Conservation (phyloP, 2,888 invertebrate genomes). For the Diarsia mendica region DNA sequence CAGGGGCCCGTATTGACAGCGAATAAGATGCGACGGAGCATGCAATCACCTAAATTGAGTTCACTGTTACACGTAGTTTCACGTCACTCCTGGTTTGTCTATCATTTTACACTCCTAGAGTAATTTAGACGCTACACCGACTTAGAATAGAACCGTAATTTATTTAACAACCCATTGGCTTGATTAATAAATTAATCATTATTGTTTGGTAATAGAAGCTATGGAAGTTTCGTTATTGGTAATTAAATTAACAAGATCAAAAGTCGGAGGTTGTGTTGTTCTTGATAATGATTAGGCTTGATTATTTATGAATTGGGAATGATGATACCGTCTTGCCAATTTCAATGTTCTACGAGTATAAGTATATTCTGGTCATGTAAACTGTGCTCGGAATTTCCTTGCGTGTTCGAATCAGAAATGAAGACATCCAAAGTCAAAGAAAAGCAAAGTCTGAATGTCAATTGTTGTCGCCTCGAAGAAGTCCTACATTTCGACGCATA, state of each 20-base stretch:
- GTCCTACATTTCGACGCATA: no score
- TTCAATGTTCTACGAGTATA: no score
- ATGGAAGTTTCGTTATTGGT: slow-evolving; percentile 1
- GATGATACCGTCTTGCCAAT: no score
- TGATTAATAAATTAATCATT: slow-evolving; percentile 36
- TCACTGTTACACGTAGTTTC: slow-evolving; percentile 40
- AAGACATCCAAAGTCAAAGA: no score
- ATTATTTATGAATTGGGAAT: background rate
- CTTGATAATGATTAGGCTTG: background rate
- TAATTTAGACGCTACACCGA: slow-evolving; percentile 46
- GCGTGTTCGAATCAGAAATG: no score
- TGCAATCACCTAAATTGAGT: slow-evolving; percentile 54
- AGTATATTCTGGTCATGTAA: background rate
- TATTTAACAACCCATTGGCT: slow-evolving; percentile 21
- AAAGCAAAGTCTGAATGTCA: no score
- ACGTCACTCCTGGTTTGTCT: slow-evolving; percentile 44
- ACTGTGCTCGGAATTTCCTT: no score
- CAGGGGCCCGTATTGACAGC: slow-evolving; percentile 33
- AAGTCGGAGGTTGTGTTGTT: background rate
- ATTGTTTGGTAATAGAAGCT: slow-evolving; percentile 5
- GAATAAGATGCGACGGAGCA: slow-evolving; percentile 43
- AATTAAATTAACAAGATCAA: slow-evolving; percentile 18
- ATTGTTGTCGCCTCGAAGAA: no score
- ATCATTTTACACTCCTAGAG: slow-evolving; percentile 44
- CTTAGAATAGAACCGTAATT: slow-evolving; percentile 30